Conservation (phyloP, 2,888 invertebrate species). For the Zaprionus obscuricornis region DNA sequence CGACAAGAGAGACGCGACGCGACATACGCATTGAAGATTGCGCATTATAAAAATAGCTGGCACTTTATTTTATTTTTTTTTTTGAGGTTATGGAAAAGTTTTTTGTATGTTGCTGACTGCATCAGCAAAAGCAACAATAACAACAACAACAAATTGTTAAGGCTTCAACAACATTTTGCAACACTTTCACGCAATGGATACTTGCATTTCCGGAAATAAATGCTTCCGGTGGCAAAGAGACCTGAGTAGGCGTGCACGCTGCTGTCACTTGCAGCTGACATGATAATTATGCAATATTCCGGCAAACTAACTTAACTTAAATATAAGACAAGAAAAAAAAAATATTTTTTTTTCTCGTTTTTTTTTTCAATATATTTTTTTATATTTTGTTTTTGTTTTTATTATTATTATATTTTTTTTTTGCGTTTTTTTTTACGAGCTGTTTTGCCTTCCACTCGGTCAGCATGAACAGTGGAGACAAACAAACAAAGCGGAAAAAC, state of each 20-base stretch:
- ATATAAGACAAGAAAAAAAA: constrained; percentile 20
- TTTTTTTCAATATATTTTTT: too few species aligned
- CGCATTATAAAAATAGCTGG: constrained; percentile 64
- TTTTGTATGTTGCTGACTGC: constrained; percentile 39
- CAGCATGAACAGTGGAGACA: constrained; percentile 18
- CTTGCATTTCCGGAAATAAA: constrained; percentile 57
- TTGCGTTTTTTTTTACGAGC: constrained; percentile 40
- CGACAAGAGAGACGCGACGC: constrained; percentile 20
- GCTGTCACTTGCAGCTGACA: constrained; percentile 20
- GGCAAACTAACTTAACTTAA: background rate
- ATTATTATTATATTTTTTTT: constrained; percentile 2
- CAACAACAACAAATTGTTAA: constrained; percentile 39
- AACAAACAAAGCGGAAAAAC: constrained; percentile 65
- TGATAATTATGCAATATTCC: constrained; percentile 49
- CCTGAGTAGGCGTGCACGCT: too few species aligned
- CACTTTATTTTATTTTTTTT: constrained; percentile 27
- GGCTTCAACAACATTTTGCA: constrained; percentile 48
- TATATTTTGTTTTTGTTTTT: background rate
- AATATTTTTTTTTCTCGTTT: background rate
- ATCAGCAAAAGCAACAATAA: constrained; percentile 22
- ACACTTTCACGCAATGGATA: constrained; percentile 59
- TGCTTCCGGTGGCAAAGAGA: constrained; percentile 43
- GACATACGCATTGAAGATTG: constrained; percentile 55
- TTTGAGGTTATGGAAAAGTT: constrained; percentile 71
- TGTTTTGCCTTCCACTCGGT: constrained; percentile 49